Base-by-base conservation (phyloP, 2,113 vertebrate genomes). In the Cacatua alba region DNA sequence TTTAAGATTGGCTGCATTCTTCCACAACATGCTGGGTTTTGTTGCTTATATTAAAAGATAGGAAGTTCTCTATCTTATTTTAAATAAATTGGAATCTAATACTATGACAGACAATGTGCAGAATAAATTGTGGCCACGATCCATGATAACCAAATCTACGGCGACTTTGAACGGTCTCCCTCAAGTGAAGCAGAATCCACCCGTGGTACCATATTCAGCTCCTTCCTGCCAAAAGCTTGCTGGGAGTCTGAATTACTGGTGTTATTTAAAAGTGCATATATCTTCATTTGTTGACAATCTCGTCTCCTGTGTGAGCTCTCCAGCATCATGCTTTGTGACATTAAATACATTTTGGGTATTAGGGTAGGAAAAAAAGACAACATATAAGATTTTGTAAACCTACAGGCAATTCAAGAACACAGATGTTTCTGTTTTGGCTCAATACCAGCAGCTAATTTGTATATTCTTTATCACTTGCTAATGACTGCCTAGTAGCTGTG, bases 401-500 rank as follows among this genome's bases (percentile, higher is more conserved):
- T 90, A 65, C 41, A 91, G 52, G 65, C 57, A 79, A 37, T 79
- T 86, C 17, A 75, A 75, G 48, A 78, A 43, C 7, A 5, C 67
- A 89, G 88, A 82, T 55, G 35, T 79, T 96, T 91, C 51, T 82
- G 26, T 64, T 91, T 71, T 89, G 88, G 89, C 70, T 95, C 49
- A 76, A 26, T 31, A 81, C 26, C 93, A 94, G 44, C 65, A 89
- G 69, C 62, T 79, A 89, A 94, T 92, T 87, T 0, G 1, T 76
- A 57, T 79, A 55, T 86, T 84, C 80, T 92, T 71, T 78, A 94
- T 91, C 86, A 86, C 52, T 87, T 92, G 62, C 91, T 94, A 95
- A 95, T 78, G 60, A 84, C 81, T 78, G 43, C 52, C 49, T 84
- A 87, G 83, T 79, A 91, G 89, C 72, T 68, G 35, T 1, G 14